Evolutionary conservation across 2,797 vertebrate genomes (phyloP), one percentile per base, ranked within the genome.

Genomic region (Halcyon leucocephala): DNA sequence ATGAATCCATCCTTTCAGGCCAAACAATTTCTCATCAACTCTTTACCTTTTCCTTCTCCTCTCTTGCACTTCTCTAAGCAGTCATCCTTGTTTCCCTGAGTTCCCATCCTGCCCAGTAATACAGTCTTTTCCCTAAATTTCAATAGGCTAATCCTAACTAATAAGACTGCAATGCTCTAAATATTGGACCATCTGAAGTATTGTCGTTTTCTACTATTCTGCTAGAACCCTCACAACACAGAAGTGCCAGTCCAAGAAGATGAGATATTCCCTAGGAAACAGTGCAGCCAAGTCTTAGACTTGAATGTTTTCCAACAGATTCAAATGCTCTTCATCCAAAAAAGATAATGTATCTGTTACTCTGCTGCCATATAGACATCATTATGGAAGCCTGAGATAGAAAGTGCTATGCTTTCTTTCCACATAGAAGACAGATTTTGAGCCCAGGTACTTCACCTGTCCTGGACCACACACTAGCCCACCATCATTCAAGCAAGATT

Each of bases 1-100:
- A 96, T 87, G 44, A 77, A 96, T 95, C 29, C 44, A 71, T 66
- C 33, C 78, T 93, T 60, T 82, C 61, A 86, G 22, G 58, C 28
- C 44, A 82, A 89, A 78, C 5, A 80, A 67, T 29, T 94, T 86
- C 60, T 80, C 55, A 85, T 52, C 62, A 66, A 1, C 29, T 72
- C 70, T 66, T 88, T 78, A 82, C 62, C 20, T 78, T 69, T 92
- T 67, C 35, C 13, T 90, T 86, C 54, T 55, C 48, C 52, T 55
- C 39, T 95, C 44, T 64, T 74, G 20, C 39, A 66, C 41, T 92
- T 90, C 35, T 93, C 33, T 64, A 58, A 86, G 25, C 60, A 84
- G 55, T 51, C 52, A 86, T 35, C 16, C 22, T 31, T 24, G 3
- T 48, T 87, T 72, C 24, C 58, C 29, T 9, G 42, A 48, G 35